Evolutionary conservation across 2,797 vertebrate genomes (phyloP).

Genomic region (Pangasius macronema): DNA sequence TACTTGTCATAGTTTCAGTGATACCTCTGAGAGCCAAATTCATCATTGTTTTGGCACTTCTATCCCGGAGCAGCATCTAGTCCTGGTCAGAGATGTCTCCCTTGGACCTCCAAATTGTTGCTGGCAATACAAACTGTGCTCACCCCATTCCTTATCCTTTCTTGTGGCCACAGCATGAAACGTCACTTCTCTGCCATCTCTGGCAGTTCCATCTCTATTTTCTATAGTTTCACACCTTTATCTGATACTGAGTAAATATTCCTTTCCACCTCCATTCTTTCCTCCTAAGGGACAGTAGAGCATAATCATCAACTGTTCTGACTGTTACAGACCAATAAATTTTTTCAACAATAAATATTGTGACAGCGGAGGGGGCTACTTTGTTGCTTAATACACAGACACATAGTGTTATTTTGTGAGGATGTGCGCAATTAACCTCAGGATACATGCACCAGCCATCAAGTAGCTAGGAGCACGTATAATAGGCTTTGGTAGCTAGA

Average conservation of each 20-base stretch:
- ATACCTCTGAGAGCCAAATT: neutral
- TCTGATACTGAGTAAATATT: neutral
- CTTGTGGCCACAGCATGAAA: neutral
- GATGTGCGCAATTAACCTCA: neutral
- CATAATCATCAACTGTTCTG: neutral
- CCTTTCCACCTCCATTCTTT: neutral
- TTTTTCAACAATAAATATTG: neutral
- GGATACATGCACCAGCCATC: neutral
- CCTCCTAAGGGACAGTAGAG: neutral
- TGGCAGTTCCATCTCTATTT: neutral
- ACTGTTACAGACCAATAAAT: too few species aligned
- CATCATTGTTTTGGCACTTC: neutral
- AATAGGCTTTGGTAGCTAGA: too few species aligned
- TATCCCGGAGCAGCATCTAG: neutral
- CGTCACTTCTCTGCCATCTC: neutral
- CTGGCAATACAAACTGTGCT: neutral
- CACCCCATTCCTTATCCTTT: neutral
- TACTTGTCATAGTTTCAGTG: neutral
- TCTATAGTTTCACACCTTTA: neutral
- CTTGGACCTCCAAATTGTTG: neutral
- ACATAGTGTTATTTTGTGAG: neutral
- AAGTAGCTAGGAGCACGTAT: neutral
- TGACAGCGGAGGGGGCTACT: neutral
- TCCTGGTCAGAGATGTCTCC: neutral
- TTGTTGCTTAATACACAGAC: neutral